phyloP scores from a whole-genome alignment of 2,888 invertebrate species.

The Plebejus argus region DNA sequence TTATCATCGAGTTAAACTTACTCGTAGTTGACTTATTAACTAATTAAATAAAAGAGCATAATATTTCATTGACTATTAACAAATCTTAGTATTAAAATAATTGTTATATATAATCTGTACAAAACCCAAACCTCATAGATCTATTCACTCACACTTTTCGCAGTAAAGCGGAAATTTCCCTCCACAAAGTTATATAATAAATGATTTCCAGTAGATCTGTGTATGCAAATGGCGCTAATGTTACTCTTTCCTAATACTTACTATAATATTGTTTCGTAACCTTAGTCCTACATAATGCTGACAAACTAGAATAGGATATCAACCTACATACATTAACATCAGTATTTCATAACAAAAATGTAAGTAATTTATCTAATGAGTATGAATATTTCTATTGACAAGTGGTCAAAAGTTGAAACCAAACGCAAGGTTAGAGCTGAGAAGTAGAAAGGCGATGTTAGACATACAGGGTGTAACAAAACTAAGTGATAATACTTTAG shows the following conservation, averaged over 20 bases:
- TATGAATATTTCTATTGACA: background rate
- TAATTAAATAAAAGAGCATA: too few relatives aligned
- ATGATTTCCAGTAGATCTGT: background rate
- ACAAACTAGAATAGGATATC: background rate
- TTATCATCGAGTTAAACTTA: too few relatives aligned
- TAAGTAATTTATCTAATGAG: background rate
- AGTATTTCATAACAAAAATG: background rate
- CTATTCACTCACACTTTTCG: background rate
- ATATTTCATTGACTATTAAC: too few relatives aligned
- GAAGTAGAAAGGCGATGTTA: too few relatives aligned
- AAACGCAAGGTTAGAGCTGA: too few relatives aligned
- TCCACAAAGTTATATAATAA: background rate
- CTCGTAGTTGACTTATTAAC: too few relatives aligned
- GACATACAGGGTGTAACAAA: too few relatives aligned
- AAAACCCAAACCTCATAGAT: background rate
- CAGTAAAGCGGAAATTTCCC: background rate
- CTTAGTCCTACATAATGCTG: background rate
- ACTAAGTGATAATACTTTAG: too few relatives aligned
- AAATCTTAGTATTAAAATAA: too few relatives aligned
- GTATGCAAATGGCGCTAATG: background rate
- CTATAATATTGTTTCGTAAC: background rate
- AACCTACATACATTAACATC: background rate
- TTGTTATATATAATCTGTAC: too few relatives aligned
- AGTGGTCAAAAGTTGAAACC: background rate
- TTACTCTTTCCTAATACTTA: constrained; percentile 9